Evolutionary conservation across 2,888 invertebrate genomes (phyloP), one percentile per base, ranked within the genome.

Genomic region (Lydus trimaculatus): DNA sequence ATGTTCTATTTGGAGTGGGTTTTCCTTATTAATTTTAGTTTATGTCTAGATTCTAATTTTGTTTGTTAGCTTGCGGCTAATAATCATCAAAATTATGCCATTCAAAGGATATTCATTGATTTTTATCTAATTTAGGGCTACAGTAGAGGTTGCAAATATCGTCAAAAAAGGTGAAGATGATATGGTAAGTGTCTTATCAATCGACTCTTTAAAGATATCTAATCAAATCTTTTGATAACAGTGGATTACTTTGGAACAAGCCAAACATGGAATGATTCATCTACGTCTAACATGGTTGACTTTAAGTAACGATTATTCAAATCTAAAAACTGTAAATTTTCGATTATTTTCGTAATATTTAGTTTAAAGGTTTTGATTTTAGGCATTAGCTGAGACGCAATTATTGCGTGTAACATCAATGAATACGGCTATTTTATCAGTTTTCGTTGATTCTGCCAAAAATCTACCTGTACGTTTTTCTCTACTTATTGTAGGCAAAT

Each of bases 221-320:
- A 48, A 52, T 64, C 33, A 63, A 31, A 64, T 65, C n/a, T 62
- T 65, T 31, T 61, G 25, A 58, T 84, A 84, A 48, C 85, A 98
- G 96, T 98, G 99, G 98, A 89, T 97, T 75, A 94, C 96, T 0
- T 87, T 99, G 76, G 97, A 98, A 84, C 94, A 96, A 85, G 97
- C 97, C 9, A 97, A 97, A 84, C 95, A 96, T 81, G 99, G 99
- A 7, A 92, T 96, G 87, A 89, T 99, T 0, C 96, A 98, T 82
- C 85, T 99, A 64, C 91, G 95, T 63, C 87, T 97, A 63, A 92
- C 92, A 7, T 99, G 99, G 99, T 90, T 97, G 76, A 90, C 91
- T 65, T 87, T 98, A 65, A 91, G 93, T 63, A 86, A 91, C 39
- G 89, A 92, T 79, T 86, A 90, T 15, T 85, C 87, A 36, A 94